Evolutionary conservation across 1,140 invertebrate genomes (phyloP).

Genomic region (Scaptomyza pallida): DNA sequence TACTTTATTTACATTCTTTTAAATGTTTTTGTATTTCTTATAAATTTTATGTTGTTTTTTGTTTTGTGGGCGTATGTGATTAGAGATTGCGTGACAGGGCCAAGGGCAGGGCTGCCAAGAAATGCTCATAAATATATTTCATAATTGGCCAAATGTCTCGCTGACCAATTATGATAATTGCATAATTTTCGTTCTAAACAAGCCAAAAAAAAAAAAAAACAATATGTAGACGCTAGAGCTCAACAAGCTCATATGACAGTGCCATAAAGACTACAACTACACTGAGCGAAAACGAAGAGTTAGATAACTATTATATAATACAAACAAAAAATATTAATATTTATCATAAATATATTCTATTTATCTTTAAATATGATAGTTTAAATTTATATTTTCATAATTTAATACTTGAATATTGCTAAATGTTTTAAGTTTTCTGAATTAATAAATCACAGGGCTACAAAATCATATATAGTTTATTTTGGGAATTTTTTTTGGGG

Average conservation of each 20-base stretch:
- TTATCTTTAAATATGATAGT: no score
- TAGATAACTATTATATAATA: no score
- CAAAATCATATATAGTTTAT: no score
- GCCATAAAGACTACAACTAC: constrained; percentile 51
- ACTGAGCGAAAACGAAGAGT: constrained; percentile 38
- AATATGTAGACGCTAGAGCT: constrained; percentile 45
- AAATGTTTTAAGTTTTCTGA: no score
- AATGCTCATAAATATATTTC: constrained; percentile 66
- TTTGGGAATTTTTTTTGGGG: no score
- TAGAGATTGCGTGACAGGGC: constrained; percentile 60
- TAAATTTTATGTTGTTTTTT: not conserved
- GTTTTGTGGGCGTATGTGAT: constrained; percentile 32
- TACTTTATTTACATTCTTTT: constrained; percentile 43
- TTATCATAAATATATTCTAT: no score
- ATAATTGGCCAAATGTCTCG: constrained; percentile 77
- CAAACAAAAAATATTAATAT: no score
- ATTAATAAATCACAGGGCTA: no score
- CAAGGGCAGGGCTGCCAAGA: constrained; percentile 19
- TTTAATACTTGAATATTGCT: no score
- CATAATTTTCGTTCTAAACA: constrained; percentile 80
- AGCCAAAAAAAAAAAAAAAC: constrained; percentile 66
- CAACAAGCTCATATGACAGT: constrained; percentile 62
- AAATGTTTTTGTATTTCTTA: constrained; percentile 4
- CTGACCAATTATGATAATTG: constrained; percentile 79
- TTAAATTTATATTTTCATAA: no score